These are phyloP conservation scores for Psephotus haematonotus DNA, from an alignment of 2,113 vertebrate genomes.

Conservation along the genomic window DNA sequence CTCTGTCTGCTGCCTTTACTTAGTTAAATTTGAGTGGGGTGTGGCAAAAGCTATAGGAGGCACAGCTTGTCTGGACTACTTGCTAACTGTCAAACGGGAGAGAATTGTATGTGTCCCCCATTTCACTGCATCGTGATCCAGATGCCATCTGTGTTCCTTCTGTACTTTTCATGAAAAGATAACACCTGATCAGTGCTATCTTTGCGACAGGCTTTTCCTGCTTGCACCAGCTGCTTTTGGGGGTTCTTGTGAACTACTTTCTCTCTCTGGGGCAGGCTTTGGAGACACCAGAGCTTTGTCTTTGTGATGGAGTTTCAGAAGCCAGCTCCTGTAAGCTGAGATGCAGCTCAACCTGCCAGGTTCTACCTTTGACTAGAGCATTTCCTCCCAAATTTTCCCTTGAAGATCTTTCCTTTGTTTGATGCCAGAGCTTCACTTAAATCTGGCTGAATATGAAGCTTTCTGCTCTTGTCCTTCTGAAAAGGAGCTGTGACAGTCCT, in stretches of 20 bases:
- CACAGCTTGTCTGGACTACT: neutral
- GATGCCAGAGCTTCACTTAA: neutral
- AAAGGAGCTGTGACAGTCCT: neutral
- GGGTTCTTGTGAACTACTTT: neutral
- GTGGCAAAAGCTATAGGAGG: neutral
- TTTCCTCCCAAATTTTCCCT: neutral
- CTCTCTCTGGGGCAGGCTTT: neutral
- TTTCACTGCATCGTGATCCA: neutral
- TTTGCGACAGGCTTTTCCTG: neutral
- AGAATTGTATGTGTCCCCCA: neutral
- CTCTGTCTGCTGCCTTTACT: neutral
- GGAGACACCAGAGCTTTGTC: neutral
- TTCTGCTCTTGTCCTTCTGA: neutral
- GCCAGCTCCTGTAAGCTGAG: neutral
- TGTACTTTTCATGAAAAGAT: neutral
- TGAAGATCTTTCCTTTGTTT: neutral
- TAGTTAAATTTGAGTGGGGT: neutral
- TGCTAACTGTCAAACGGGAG: neutral
- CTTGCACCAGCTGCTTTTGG: neutral
- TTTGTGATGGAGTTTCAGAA: neutral
- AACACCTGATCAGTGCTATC: neutral
- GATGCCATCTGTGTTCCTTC: neutral
- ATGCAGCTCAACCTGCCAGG: neutral
- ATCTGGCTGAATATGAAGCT: neutral
- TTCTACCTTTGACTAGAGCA: neutral